Conservation (phyloP, 1,140 invertebrate genomes). For the Magallana gigas region DNA sequence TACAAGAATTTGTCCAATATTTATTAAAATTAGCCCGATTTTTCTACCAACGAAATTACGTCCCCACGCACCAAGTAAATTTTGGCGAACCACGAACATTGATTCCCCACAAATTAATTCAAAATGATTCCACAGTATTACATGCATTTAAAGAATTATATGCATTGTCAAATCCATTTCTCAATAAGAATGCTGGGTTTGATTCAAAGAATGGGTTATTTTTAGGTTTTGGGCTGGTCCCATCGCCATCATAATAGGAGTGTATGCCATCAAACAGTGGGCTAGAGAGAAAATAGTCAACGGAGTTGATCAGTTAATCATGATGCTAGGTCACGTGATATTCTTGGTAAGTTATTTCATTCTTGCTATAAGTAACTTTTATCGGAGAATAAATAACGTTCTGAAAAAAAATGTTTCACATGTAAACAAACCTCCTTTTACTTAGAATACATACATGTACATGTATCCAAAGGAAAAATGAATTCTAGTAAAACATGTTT, state of each 20-base stretch:
- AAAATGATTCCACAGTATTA: too few species aligned
- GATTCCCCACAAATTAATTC: too few species aligned
- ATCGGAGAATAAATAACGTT: too few species aligned
- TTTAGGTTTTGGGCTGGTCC: constrained; percentile 88
- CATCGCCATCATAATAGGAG: constrained; percentile 86
- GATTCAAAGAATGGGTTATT: background rate
- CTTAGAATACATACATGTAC: background rate
- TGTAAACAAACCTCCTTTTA: background rate
- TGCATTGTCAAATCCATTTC: too few species aligned
- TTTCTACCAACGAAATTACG: too few species aligned
- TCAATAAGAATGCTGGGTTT: too few species aligned
- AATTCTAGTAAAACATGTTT: background rate
- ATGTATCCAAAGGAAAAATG: background rate
- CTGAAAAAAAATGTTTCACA: background rate
- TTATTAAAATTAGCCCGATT: too few species aligned
- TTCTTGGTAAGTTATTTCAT: constrained; percentile 84
- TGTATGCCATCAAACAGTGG: constrained; percentile 90
- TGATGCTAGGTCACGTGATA: constrained; percentile 88
- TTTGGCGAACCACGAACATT: too few species aligned
- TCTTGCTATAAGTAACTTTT: too few species aligned
- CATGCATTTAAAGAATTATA: too few species aligned
- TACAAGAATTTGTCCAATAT: too few species aligned
- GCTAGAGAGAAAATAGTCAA: constrained; percentile 92
- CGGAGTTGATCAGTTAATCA: constrained; percentile 87
- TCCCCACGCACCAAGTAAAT: too few species aligned